A percentile compares a stretch with the other conserved stretches of the same genome.
phyloP scores from a whole-genome alignment of 2,113 vertebrate genomes.

The Clarias macrocephalus region DNA sequence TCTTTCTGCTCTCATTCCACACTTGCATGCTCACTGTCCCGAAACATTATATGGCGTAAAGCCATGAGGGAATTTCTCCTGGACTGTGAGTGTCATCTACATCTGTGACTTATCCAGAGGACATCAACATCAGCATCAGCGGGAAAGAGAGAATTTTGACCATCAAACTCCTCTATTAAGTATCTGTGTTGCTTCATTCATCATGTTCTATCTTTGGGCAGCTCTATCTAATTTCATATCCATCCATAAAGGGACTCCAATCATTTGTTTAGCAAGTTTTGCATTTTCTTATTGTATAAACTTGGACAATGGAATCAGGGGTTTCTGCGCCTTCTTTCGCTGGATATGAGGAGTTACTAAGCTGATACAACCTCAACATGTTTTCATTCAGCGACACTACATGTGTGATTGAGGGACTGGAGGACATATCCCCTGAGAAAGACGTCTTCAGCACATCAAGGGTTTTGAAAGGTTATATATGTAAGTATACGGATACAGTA shows the following conservation, averaged over 20 bases:
- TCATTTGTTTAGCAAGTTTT: not conserved
- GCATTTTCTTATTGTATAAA: not conserved
- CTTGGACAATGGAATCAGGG: not conserved
- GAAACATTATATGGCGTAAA: slow-evolving; percentile 82
- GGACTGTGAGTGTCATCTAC: slow-evolving; percentile 72
- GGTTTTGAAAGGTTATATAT: not conserved
- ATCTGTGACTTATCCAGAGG: slow-evolving; percentile 75
- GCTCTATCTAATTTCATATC: not conserved
- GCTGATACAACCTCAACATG: slow-evolving; percentile 15
- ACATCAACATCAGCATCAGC: slow-evolving; percentile 50
- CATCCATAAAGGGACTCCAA: not conserved
- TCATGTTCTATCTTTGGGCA: not conserved
- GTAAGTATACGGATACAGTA: slow-evolving; percentile 18
- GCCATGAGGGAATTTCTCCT: slow-evolving; percentile 78
- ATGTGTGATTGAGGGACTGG: not conserved
- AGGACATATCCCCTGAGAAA: not conserved
- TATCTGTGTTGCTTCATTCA: not conserved
- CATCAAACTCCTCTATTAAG: not conserved
- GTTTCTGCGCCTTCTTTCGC: not conserved
- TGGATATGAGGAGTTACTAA: not conserved
- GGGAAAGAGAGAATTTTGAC: not conserved
- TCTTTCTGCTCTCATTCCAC: slow-evolving; percentile 54
- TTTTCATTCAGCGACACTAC: slow-evolving; percentile 7
- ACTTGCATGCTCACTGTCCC: slow-evolving; percentile 79
- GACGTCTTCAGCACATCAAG: not conserved